Evolutionary conservation across 2,797 vertebrate species (phyloP).

Genomic region (Prunella strophiata): DNA sequence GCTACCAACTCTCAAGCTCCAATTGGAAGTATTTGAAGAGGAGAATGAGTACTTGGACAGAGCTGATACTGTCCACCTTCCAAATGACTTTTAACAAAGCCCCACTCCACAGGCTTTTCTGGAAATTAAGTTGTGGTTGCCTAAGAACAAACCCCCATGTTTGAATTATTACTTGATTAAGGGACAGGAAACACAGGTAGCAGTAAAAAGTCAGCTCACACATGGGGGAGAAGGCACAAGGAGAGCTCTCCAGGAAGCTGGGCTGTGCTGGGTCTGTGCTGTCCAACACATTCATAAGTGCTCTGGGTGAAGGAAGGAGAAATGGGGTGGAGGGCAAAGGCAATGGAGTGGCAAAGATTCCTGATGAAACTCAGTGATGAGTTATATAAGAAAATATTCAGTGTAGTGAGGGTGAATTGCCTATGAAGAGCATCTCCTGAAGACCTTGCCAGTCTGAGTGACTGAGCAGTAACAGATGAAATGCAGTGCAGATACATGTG

Average conservation of each 20-base stretch:
- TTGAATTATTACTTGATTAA: neutral
- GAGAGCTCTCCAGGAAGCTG: neutral
- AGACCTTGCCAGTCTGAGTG: neutral
- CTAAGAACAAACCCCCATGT: neutral
- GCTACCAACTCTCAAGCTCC: neutral
- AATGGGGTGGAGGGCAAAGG: neutral
- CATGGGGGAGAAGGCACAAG: neutral
- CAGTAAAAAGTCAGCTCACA: rapidly evolving
- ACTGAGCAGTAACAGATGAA: neutral
- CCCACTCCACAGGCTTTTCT: neutral
- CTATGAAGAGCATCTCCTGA: neutral
- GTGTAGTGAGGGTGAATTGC: neutral
- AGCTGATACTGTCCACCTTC: neutral
- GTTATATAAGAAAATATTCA: neutral
- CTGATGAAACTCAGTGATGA: neutral
- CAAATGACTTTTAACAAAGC: neutral
- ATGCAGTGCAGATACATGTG: rapidly evolving
- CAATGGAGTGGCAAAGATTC: neutral
- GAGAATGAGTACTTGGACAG: neutral
- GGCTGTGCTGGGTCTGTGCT: neutral
- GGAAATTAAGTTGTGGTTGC: neutral
- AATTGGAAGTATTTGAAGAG: neutral
- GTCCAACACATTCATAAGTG: neutral
- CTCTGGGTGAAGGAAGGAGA: neutral
- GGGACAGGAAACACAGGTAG: neutral